Evolutionary conservation across 1,140 invertebrate species (phyloP).

Genomic region (Ctenoplectra terminalis): DNA sequence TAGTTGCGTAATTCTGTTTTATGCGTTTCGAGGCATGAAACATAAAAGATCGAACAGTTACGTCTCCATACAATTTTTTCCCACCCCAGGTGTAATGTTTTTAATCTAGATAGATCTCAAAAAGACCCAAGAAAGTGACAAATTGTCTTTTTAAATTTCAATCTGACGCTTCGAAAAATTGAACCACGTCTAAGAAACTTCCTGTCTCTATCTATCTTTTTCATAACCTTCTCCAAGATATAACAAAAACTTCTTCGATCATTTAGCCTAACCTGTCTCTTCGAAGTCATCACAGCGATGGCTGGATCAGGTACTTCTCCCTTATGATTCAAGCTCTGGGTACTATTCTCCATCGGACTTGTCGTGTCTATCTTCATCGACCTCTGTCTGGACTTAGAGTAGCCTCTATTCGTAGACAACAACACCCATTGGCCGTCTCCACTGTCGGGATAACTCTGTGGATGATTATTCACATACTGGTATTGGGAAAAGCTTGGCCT

Average conservation of each 20-base stretch:
- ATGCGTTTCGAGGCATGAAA: no score
- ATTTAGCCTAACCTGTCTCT: slow-evolving; percentile 79
- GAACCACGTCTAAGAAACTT: no score
- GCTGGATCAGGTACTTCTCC: slow-evolving; percentile 57
- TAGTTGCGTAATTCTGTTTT: no score
- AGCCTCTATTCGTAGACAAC: slow-evolving; percentile 90
- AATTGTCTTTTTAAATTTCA: no score
- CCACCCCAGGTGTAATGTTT: no score
- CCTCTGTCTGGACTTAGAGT: slow-evolving; percentile 82
- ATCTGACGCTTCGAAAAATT: no score
- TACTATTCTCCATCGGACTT: slow-evolving; percentile 77
- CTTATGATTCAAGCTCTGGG: slow-evolving; percentile 6
- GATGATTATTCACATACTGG: slow-evolving; percentile 77
- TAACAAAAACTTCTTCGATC: slow-evolving; percentile 48
- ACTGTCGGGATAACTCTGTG: slow-evolving; percentile 84
- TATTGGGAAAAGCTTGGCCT: slow-evolving; percentile 79
- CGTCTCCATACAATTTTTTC: no score
- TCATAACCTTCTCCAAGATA: background rate
- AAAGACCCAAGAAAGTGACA: no score
- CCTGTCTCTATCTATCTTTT: no score
- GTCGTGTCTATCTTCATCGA: slow-evolving; percentile 80
- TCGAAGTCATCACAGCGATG: slow-evolving; percentile 76
- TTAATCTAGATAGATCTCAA: no score
- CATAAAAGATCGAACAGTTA: no score
- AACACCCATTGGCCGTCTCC: slow-evolving; percentile 90